phyloP scores from a whole-genome alignment of 1,140 invertebrate genomes.

The Chironomus striatipennis region DNA sequence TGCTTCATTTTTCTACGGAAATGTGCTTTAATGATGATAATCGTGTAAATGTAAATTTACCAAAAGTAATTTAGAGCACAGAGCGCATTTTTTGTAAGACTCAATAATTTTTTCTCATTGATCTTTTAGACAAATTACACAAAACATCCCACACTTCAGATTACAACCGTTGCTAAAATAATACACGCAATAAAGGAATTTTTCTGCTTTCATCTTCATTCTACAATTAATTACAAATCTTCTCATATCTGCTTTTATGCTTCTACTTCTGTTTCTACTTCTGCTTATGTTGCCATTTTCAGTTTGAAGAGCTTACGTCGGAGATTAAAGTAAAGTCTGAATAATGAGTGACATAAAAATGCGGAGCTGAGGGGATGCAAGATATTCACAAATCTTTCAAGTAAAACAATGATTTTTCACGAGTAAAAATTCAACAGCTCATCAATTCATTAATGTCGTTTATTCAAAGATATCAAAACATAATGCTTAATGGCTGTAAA shows the following conservation, averaged over 20 bases:
- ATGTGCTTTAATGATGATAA: too few species aligned
- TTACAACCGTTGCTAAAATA: too few species aligned
- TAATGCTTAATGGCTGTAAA: neutral
- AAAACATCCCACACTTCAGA: too few species aligned
- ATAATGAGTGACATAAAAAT: neutral
- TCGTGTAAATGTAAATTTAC: neutral
- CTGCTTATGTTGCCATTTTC: neutral
- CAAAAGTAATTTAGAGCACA: neutral
- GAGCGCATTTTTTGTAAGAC: too few species aligned
- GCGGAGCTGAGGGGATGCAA: neutral
- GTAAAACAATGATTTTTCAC: too few species aligned
- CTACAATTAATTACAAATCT: constrained; percentile 4
- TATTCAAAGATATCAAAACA: neutral
- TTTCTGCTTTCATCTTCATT: neutral
- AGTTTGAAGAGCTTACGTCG: neutral
- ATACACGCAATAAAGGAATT: neutral
- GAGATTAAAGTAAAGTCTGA: constrained; percentile 2
- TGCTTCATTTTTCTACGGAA: too few species aligned
- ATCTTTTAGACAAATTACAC: too few species aligned
- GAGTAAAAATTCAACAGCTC: too few species aligned
- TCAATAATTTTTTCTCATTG: too few species aligned
- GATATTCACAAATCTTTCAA: too few species aligned
- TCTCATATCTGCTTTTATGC: neutral
- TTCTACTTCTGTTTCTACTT: too few species aligned
- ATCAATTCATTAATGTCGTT: too few species aligned